These are phyloP conservation scores for Leuctra nigra DNA, from an alignment of 2,888 invertebrate species.

Conservation along the genomic window DNA sequence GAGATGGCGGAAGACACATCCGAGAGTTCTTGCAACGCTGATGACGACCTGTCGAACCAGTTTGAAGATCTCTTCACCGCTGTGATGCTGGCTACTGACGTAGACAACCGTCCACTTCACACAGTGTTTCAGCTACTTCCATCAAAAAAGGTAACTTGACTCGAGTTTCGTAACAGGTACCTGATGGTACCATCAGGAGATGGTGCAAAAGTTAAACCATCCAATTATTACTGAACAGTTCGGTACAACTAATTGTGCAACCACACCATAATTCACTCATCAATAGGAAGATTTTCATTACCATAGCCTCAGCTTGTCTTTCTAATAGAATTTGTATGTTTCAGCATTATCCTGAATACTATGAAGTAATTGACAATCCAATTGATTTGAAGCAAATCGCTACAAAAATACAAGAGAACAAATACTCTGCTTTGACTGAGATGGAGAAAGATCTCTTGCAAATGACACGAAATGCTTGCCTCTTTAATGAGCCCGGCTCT, in stretches of 20 bases:
- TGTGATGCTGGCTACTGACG: slow-evolving; percentile 79
- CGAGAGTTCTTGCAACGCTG: slow-evolving; percentile 64
- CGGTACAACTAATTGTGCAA: background rate
- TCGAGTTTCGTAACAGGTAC: no score
- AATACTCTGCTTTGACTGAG: slow-evolving; percentile 69
- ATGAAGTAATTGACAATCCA: slow-evolving; percentile 86
- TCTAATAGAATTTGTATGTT: no score
- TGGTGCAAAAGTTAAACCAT: no score
- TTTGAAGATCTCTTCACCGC: slow-evolving; percentile 86
- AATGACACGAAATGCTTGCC: slow-evolving; percentile 92
- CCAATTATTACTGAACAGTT: no score
- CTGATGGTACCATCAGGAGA: no score
- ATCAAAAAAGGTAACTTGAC: slow-evolving; percentile 59
- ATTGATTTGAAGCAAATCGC: slow-evolving; percentile 93
- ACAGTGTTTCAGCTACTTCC: slow-evolving; percentile 87
- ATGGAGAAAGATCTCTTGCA: slow-evolving; percentile 84
- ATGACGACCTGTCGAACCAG: slow-evolving; percentile 62
- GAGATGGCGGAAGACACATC: slow-evolving; percentile 62
- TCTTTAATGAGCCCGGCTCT: slow-evolving; percentile 94
- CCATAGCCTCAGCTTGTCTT: no score
- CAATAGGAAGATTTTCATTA: no score
- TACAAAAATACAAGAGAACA: slow-evolving; percentile 77
- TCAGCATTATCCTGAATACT: slow-evolving; percentile 89
- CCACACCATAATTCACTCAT: no score
- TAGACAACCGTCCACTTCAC: slow-evolving; percentile 71